Evolutionary conservation across 2,113 vertebrate species (phyloP), one percentile per base, ranked within the genome.

Genomic region (Atractosteus spatula): DNA sequence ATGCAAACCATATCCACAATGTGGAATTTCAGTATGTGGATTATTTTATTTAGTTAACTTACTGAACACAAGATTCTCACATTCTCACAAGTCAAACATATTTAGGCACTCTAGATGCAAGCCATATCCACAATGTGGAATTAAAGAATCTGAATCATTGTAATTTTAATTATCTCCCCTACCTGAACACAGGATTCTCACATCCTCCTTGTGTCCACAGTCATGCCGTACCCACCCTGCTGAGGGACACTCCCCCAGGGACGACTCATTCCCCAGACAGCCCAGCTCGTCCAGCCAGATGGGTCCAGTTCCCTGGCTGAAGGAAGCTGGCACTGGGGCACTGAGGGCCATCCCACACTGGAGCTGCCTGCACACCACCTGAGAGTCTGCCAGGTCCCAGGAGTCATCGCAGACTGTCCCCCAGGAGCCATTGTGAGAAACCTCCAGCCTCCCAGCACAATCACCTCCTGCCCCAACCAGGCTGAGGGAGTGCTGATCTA

Each of bases 201-300:
- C 80, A 55, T 82, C 80, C 43, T 78, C 74, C 14, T 69, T 65
- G 67, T 82, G 78, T 12, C 43, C 14, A 69, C 78, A 76, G 73
- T 74, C 68, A 55, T 78, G 59, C 17, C 69, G 62, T 56, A 74
- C 75, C 74, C 66, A 79, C 56, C 42, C 43, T 45, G 16, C 59
- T 66, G 57, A 71, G 62, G 64, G 67, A 72, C 76, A 82, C 56
- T 55, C 68, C 78, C 73, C 74, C 41, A 82, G 73, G 16, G 70
- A 55, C 8, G 44, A 17, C 63, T 80, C 78, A 3, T 71, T 65
- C 12, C 76, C 80, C 41, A 43, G n/a, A 75, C 81, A 83, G 61
- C 68, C 29, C 77, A 83, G 74, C 72, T 77, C 68, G 65, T 79
- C 74, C 65, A 82, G 57, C 79, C 76, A 77, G 68, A 82, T 77